A percentile compares a stretch with the other conserved stretches of the same genome.
These are phyloP conservation scores for Auanema sp. DNA, from an alignment of 2,888 invertebrate genomes.

Conservation along the genomic window DNA sequence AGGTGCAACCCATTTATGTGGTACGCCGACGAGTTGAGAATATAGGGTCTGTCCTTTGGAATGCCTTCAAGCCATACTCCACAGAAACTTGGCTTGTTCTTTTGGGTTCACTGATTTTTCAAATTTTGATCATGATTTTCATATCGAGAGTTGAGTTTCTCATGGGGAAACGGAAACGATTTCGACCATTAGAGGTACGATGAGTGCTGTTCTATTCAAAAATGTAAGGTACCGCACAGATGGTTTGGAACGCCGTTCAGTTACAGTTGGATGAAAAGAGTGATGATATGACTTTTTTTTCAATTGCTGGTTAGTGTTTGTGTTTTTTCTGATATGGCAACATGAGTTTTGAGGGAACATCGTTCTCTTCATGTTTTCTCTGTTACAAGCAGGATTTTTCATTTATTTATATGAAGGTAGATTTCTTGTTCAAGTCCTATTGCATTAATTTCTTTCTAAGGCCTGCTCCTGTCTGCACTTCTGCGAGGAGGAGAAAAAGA, in stretches of 20 bases:
- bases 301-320: conserved; percentile 22
- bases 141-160: conserved; percentile 39
- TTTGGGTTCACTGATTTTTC: conserved; percentile 31
- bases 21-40: conserved; percentile 25
- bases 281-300: conserved; percentile 36
- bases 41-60: conserved; percentile 45
- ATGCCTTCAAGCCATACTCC: conserved; percentile 52
- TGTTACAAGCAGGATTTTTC: conserved; percentile 40
- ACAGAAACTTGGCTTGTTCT: conserved; percentile 38
- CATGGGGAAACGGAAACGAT: conserved; percentile 30
- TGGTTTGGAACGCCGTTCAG: conserved; percentile 47
- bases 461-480: conserved; percentile 32
- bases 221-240: conserved; percentile 27
- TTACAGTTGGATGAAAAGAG: conserved; percentile 51
- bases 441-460: conserved; percentile 12
- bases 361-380: conserved; percentile 34
- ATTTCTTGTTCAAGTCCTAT: not conserved
- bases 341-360: conserved; percentile 28
- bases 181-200: conserved; percentile 40
- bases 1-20: conserved; percentile 45
- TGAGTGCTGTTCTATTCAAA: too few species aligned
- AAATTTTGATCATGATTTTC: conserved; percentile 25
- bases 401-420: conserved; percentile 33
- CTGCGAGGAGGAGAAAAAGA: conserved; percentile 32
- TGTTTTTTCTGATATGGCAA: not conserved